phyloP scores from a whole-genome alignment of 2,797 vertebrate species.

The Nyctibius grandis region DNA sequence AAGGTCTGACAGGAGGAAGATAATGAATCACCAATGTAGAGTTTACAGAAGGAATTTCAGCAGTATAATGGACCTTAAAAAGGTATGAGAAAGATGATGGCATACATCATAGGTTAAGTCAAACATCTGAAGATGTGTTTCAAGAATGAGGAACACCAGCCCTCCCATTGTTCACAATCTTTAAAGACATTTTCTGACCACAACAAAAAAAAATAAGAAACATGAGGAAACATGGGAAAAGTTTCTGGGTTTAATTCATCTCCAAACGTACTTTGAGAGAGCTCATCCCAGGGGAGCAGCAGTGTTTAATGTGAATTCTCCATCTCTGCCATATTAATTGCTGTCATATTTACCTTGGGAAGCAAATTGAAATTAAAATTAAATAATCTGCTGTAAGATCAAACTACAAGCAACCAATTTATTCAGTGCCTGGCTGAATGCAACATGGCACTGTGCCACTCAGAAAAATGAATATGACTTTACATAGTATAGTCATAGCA shows the following conservation, averaged over 20 bases:
- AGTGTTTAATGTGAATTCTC: neutral
- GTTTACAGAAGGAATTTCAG: neutral
- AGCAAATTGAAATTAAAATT: conserved; percentile 41
- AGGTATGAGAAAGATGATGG: neutral
- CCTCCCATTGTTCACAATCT: neutral
- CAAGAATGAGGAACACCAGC: neutral
- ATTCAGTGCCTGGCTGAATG: neutral
- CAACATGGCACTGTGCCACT: neutral
- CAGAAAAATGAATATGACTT: neutral
- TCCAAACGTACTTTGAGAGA: neutral
- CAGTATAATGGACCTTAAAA: neutral
- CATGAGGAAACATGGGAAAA: neutral
- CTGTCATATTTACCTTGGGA: neutral
- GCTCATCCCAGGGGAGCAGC: neutral
- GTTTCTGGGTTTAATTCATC: neutral
- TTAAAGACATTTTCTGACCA: neutral
- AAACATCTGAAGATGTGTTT: neutral
- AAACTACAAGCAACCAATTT: conserved; percentile 6
- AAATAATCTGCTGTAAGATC: conserved; percentile 8
- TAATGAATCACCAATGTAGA: neutral
- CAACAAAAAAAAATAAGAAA: neutral
- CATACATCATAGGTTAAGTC: neutral
- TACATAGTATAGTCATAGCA: neutral
- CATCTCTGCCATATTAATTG: conserved; percentile 21
- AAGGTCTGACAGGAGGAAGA: neutral